Base-by-base conservation (phyloP, 2,113 vertebrate species). In the Gymnorhina tibicen region DNA sequence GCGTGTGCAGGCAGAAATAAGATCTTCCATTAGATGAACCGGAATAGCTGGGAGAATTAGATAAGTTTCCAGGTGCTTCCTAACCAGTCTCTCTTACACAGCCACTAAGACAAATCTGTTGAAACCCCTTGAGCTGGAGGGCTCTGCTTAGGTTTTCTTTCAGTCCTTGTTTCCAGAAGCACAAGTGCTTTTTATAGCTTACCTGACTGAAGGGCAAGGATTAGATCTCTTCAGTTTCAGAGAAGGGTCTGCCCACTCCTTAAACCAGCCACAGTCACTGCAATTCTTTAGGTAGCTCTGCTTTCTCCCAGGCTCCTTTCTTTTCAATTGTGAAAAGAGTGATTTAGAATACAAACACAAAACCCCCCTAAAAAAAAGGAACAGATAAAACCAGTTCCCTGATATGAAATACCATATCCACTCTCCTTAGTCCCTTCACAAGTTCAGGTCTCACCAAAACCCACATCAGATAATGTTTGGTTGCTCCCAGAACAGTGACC, bases 1-100 rank as follows among this genome's bases (percentile, higher is more conserved):
- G 47, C 19, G 59, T 58, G 63, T 76, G n/a, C 6, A 72, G 87
- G 70, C 75, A 93, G 85, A 88, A 96, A 88, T 55, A 73, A 84
- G 59, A 67, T 77, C 86, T 95, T 86, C 32, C 88, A 76, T 53
- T 73, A 84, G 55, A 63, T 70, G 53, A 86, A 70, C 86, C 3
- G 17, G 91, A 94, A 97, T 67, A 67, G 76, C 79, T 91, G 93
- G 47, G 62, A 93, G 86, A 96, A 93, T 67, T 59, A 93, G 92
- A 35, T 85, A 94, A 92, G 75, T 91, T 90, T 80, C 75, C 91
- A 91, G 79, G 86, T 91, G 72, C 59, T 93, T 94, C 94, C 88
- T 97, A 84, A 77, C 9, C 26, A 64, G 63, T 24, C n/a, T 68
- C 13, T 72, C 83, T 64, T 16, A 37, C 47, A 74, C 28, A 72